Percentiles rank a stretch among this genome's conserved stretches.
These are phyloP conservation scores for Hylia prasina DNA, from an alignment of 2,113 vertebrate species.

Conservation along the genomic window DNA sequence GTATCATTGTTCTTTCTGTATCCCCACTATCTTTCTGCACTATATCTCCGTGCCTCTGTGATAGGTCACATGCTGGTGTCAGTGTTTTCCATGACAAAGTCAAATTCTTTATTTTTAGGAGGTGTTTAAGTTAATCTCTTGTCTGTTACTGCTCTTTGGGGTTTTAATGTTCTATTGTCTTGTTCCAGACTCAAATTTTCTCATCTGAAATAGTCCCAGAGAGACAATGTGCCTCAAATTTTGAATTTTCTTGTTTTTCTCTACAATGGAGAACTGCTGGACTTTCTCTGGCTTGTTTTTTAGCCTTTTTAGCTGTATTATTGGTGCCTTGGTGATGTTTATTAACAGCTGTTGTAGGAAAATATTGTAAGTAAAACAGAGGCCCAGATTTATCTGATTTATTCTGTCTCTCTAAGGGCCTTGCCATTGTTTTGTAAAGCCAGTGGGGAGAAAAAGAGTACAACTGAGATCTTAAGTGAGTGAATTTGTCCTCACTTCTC, in stretches of 20 bases:
- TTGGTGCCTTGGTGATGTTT: neutral
- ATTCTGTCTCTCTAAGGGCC: neutral
- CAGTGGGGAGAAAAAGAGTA: neutral
- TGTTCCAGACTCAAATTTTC: neutral
- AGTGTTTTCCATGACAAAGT: neutral
- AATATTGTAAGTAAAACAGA: neutral
- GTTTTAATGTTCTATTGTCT: neutral
- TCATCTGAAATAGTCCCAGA: neutral
- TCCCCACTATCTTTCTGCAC: neutral
- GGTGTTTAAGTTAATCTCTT: conserved; percentile 14
- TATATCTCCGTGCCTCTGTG: neutral
- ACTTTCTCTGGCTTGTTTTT: neutral
- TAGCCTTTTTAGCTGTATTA: neutral
- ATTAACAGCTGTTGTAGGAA: neutral
- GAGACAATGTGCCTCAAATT: neutral
- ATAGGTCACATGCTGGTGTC: neutral
- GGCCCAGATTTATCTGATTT: neutral
- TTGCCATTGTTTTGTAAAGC: neutral
- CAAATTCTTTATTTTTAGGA: conserved; percentile 24
- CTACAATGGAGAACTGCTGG: neutral
- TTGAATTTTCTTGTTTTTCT: neutral
- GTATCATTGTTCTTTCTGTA: neutral
- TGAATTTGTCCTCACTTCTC: conserved; percentile 24
- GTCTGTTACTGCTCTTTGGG: neutral
- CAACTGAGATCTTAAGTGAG: neutral